Percentiles rank a stretch among this genome's conserved stretches.
Evolutionary conservation across 2,797 vertebrate genomes (phyloP).

Genomic region (Cichlasoma orientale): DNA sequence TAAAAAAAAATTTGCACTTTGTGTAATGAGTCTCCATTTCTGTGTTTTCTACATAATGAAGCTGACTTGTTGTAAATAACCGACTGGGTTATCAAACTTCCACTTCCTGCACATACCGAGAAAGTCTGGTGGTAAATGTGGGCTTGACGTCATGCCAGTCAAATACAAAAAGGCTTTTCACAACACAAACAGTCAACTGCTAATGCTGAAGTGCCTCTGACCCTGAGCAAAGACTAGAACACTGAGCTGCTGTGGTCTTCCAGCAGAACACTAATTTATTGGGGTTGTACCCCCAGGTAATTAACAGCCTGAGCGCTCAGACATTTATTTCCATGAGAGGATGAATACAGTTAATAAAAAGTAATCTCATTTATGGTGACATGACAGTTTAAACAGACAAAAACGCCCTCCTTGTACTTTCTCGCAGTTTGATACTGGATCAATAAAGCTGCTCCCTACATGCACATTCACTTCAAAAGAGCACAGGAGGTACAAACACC

Average conservation of each 20-base stretch:
- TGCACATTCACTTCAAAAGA: too few relatives aligned
- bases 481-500: too few relatives aligned
- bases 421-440: too few relatives aligned
- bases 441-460: too few relatives aligned
- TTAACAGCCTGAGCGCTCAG: not conserved
- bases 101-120: not conserved
- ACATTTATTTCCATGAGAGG: not conserved
- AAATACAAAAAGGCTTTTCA: not conserved
- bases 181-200: not conserved
- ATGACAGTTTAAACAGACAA: not conserved
- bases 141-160: not conserved
- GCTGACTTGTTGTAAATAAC: not conserved
- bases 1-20: not conserved
- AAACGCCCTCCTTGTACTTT: too few relatives aligned
- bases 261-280: slow-evolving; percentile 10
- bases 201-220: slow-evolving; percentile 8
- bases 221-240: slow-evolving; percentile 8
- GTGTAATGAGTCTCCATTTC: not conserved
- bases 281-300: not conserved
- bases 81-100: not conserved
- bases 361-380: not conserved
- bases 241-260: not conserved
- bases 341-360: not conserved
- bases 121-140: not conserved
- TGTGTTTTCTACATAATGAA: not conserved